Evolutionary conservation across 1,140 invertebrate genomes (phyloP).

Genomic region (Lasioglossum albipes): DNA sequence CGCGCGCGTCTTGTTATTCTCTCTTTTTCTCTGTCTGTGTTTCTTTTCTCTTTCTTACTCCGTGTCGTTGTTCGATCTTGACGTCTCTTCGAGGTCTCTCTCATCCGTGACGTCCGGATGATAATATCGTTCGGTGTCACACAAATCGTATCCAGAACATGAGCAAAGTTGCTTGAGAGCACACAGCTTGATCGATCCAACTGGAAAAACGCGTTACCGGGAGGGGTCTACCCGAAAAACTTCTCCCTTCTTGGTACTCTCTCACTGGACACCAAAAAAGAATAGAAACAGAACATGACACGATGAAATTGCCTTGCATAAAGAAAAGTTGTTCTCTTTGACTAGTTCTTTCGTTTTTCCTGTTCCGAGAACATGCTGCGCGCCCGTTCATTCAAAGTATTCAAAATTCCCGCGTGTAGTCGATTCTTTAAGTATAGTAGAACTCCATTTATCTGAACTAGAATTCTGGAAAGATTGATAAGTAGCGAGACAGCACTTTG

Average conservation of each 20-base stretch:
- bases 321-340: slow-evolving; percentile 73
- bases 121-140: not conserved
- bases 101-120: slow-evolving; percentile 13
- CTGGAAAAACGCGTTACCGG: slow-evolving; percentile 23
- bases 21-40: not conserved
- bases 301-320: slow-evolving; percentile 72
- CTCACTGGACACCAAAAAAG: not conserved
- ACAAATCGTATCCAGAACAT: not conserved
- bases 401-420: no score
- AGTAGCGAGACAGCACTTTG: no score
- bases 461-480: no score
- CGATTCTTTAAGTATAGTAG: no score
- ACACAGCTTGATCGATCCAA: slow-evolving; percentile 7
- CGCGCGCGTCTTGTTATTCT: slow-evolving; percentile 14
- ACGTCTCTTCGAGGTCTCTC: slow-evolving; percentile 22
- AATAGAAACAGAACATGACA: slow-evolving; percentile 27
- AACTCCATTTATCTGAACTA: no score
- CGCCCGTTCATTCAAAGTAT: no score
- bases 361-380: not conserved
- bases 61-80: slow-evolving; percentile 20
- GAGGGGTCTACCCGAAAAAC: not conserved
- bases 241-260: not conserved
- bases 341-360: not conserved
- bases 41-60: not conserved
- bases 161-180: not conserved